Evolutionary conservation across 2,888 invertebrate genomes (phyloP), one percentile per base, ranked within the genome.

Genomic region (Scaptomyza reducta): DNA sequence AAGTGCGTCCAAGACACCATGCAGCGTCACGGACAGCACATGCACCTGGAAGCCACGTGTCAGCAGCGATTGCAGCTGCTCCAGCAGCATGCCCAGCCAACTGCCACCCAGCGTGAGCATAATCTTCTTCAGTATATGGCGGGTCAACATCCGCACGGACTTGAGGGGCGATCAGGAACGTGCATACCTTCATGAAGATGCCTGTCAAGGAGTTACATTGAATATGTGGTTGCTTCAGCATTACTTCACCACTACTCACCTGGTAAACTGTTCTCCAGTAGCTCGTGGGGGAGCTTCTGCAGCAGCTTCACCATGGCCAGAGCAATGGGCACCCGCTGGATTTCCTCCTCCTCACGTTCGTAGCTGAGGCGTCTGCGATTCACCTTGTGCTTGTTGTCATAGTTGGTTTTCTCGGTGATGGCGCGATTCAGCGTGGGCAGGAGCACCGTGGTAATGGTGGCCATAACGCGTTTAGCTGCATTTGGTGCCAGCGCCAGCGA

Each of bases 1-100:
- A 57, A 98, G 90, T 27, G 95, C 94, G 60, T 94, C 94, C 53
- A 99, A 92, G 5, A 99, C 94, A 0, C 95, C 94, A 89, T 98
- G 97, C 18, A 97, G 94, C 0, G 98, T 98, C 67, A 95, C 97
- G 3, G 96, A 96, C 55, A 99, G 92, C 0, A 99, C 98, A 87
- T 99, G 99, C 2, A 97, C 95, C 93, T 98, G 98, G 90, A 96
- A 99, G 11, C 99, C 99, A 89, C 95, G 94, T 0, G 95, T 96
- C 56, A 99, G 92, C 18, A 97, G 92, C 5, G 95, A 92, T 35
- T 95, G 95, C 90, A 99, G 94, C 91, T 98, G 97, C 66, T 94
- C 94, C 11, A 99, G 91, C 22, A 99, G 92, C 80, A 95, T 93
- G 7, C 94, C 93, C 67, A 99, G 93, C 91, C 97, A 97, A 14